A percentile compares a stretch with the other conserved stretches of the same genome.
Conservation (phyloP, 2,888 invertebrate species). For the Melinopterus prodromus region DNA sequence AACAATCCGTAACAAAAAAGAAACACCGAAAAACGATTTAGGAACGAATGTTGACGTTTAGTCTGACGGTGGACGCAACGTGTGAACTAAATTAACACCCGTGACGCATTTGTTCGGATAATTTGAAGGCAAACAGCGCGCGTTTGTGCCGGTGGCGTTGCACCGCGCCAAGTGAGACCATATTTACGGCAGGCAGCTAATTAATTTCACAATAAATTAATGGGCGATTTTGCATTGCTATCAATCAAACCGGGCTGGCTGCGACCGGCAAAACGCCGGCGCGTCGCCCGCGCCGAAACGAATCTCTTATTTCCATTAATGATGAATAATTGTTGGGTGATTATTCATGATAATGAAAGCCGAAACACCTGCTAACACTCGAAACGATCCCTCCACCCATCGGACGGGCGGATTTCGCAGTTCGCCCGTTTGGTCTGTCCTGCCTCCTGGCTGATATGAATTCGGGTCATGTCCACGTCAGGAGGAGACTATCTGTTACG, state of each 20-base stretch:
- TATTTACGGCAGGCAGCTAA: background rate
- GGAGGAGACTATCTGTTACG: background rate
- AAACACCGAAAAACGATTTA: too few species aligned
- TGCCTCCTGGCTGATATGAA: background rate
- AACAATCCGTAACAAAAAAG: too few species aligned
- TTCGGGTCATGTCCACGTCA: background rate
- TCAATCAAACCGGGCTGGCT: background rate
- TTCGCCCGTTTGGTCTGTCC: background rate
- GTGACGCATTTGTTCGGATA: background rate
- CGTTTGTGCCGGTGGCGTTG: background rate
- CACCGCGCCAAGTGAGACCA: background rate
- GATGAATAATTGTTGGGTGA: constrained; percentile 4
- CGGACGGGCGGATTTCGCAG: background rate
- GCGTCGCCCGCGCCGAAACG: background rate
- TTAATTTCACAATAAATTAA: constrained; percentile 4
- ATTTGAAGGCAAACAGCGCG: background rate
- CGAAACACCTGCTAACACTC: background rate
- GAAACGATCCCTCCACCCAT: background rate
- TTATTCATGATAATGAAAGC: background rate
- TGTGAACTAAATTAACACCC: background rate
- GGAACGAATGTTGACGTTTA: too few species aligned
- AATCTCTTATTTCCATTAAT: constrained; percentile 4
- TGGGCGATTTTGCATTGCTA: background rate
- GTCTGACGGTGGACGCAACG: background rate
- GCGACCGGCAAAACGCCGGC: background rate